Evolutionary conservation across 2,797 vertebrate genomes (phyloP).

Genomic region (Peromyscus nudipes): DNA sequence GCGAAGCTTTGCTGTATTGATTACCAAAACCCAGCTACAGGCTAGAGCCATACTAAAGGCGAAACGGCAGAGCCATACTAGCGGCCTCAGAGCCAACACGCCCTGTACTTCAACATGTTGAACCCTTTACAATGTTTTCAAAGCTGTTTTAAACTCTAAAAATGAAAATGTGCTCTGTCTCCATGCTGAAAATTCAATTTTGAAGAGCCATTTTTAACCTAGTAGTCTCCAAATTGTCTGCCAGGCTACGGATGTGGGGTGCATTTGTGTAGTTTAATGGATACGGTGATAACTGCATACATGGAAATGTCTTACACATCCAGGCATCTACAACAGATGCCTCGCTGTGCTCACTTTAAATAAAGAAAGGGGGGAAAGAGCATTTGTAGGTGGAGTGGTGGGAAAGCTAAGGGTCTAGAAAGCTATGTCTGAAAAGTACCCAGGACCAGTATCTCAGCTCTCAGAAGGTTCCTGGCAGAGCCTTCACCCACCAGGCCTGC

Average conservation of each 20-base stretch:
- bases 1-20: neutral
- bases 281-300: neutral
- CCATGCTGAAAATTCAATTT: neutral
- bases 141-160: conserved; percentile 35
- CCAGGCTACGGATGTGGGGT: neutral
- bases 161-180: conserved; percentile 23
- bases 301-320: too few species aligned
- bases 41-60: neutral
- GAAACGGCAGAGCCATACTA: neutral
- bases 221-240: neutral
- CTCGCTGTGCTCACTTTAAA: neutral
- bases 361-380: neutral
- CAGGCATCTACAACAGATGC: neutral
- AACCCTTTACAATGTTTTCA: neutral
- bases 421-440: neutral
- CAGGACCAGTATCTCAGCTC: too few species aligned
- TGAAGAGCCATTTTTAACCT: neutral
- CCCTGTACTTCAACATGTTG: neutral
- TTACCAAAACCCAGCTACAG: neutral
- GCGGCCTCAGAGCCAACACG: neutral
- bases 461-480: neutral
- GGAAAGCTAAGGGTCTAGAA: neutral
- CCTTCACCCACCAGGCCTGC: neutral
- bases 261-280: neutral
- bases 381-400: neutral